Percentiles rank a stretch among this genome's conserved stretches.
phyloP scores from a whole-genome alignment of 2,113 vertebrate species.

The Cacatua alba region DNA sequence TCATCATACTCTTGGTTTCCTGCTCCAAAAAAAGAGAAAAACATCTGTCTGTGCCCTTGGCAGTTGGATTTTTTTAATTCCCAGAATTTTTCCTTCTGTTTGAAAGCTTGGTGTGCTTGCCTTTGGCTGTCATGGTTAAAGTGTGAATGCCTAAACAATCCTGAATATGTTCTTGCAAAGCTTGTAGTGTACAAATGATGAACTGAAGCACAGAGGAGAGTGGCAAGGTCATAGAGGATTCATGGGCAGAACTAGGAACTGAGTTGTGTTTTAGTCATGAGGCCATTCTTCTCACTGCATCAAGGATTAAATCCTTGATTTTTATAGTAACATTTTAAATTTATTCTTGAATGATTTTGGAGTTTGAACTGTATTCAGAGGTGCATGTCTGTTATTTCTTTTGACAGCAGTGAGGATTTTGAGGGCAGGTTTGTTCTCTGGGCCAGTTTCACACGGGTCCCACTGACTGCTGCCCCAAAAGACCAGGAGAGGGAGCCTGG shows the following conservation, averaged over 20 bases:
- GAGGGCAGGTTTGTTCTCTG: not conserved
- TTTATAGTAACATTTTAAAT: not conserved
- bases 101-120: not conserved
- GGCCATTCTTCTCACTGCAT: not conserved
- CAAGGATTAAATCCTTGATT: not conserved
- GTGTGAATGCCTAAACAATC: not conserved
- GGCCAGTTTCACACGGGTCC: not conserved
- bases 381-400: not conserved
- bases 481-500: not conserved
- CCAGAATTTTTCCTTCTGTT: not conserved
- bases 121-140: not conserved
- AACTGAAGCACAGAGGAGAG: not conserved
- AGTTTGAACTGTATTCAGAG: not conserved
- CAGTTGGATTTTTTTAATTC: not conserved
- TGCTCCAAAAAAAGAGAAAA: not conserved
- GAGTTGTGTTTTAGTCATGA: not conserved
- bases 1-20: not conserved
- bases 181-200: too few relatives aligned
- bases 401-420: not conserved
- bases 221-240: not conserved
- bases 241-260: not conserved
- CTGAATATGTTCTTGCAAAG: not conserved
- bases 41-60: not conserved
- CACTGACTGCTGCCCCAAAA: accelerated
- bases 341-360: not conserved